These are phyloP conservation scores for Podargus strigoides DNA, from an alignment of 2,797 vertebrate species.

Conservation along the genomic window DNA sequence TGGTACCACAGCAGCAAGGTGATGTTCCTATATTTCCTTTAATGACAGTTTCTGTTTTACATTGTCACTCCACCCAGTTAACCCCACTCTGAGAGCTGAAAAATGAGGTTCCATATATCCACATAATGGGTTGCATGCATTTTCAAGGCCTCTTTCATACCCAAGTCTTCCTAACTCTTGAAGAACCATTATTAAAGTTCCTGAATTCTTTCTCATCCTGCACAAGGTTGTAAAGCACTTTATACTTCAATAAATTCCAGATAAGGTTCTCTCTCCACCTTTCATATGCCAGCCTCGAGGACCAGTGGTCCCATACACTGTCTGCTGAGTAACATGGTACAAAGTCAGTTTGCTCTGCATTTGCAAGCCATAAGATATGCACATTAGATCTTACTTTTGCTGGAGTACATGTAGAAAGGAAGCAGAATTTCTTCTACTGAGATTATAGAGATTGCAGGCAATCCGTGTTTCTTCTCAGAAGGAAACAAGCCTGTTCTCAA, in stretches of 20 bases:
- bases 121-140: background rate
- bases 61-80: slow-evolving; percentile 9
- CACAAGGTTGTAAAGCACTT: background rate
- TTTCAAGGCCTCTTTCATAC: background rate
- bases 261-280: background rate
- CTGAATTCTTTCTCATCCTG: background rate
- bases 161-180: background rate
- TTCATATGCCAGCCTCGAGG: background rate
- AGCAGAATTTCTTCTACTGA: background rate
- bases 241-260: background rate
- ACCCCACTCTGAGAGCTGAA: background rate
- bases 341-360: background rate
- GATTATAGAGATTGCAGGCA: background rate
- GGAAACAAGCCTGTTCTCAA: background rate
- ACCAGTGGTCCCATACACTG: background rate
- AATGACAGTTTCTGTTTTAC: slow-evolving; percentile 28
- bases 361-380: background rate
- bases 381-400: background rate
- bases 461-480: background rate
- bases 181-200: background rate
- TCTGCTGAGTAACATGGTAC: background rate
- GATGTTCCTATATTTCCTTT: slow-evolving; percentile 26
- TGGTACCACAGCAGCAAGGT: background rate
- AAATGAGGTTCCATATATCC: background rate
- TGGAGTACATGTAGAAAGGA: background rate